Evolutionary conservation across 2,113 vertebrate species (phyloP).

Genomic region (Dunckerocampus dactyliophorus): DNA sequence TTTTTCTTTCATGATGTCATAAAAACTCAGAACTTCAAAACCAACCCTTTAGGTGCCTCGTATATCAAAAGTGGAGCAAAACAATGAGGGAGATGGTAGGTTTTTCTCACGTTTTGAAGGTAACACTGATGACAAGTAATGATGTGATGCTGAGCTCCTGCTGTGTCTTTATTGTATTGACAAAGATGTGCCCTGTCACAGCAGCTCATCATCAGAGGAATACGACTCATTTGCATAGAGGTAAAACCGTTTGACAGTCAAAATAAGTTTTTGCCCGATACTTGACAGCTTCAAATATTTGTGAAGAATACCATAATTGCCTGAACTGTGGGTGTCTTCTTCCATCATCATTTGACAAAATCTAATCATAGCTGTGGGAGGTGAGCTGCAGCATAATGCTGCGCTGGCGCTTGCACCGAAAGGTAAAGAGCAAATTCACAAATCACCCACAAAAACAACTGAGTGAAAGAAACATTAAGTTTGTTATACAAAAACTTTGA

Average conservation of each 20-base stretch:
- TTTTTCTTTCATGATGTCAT: no score
- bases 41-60: no score
- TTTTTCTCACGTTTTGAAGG: no score
- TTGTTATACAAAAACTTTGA: background rate
- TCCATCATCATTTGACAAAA: constrained; percentile 1
- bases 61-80: no score
- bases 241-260: background rate
- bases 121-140: background rate
- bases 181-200: background rate
- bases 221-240: background rate
- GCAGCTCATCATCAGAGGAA: background rate
- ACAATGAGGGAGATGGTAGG: no score
- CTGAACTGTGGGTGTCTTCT: background rate
- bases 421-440: background rate
- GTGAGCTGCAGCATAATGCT: background rate
- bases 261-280: background rate
- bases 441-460: background rate
- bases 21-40: no score
- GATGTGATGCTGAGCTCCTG: background rate
- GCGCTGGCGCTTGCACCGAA: background rate
- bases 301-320: background rate
- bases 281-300: constrained; percentile 12
- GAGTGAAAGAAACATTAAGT: background rate
- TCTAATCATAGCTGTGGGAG: background rate
- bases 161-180: background rate